Evolutionary conservation across 2,888 invertebrate genomes (phyloP).

Genomic region (Girardia tigrina): DNA sequence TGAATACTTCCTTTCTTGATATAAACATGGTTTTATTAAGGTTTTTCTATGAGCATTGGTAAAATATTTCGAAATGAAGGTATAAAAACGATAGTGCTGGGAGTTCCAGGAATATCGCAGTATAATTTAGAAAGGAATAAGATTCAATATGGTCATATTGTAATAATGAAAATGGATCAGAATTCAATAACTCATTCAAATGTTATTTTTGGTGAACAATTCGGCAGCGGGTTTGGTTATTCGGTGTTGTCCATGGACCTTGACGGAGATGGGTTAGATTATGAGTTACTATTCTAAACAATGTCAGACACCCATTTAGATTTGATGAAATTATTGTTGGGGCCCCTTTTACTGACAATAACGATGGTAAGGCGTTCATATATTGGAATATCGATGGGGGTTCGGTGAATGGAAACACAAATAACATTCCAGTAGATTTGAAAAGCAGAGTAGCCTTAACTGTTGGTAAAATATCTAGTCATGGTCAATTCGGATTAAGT

Average conservation of each 20-base stretch:
- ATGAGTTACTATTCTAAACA: not conserved
- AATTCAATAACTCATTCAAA: not conserved
- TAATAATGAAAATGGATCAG: not conserved
- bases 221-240: conserved; percentile 24
- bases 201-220: not conserved
- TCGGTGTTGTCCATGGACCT: conserved; percentile 26
- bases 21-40: no score
- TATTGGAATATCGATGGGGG: not conserved
- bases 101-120: not conserved
- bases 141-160: not conserved
- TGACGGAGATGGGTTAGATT: conserved; percentile 15
- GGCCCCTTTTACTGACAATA: not conserved
- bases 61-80: not conserved
- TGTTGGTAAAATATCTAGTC: not conserved
- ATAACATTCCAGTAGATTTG: not conserved
- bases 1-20: no score
- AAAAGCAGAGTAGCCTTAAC: not conserved
- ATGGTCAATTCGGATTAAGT: conserved; percentile 68
- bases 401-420: not conserved
- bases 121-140: not conserved
- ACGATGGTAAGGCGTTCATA: not conserved
- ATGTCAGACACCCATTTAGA: not conserved
- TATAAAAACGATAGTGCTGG: not conserved
- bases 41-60: not conserved
- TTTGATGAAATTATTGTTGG: conserved; percentile 28